These are phyloP conservation scores for Salvelinus sp. DNA, from an alignment of 2,113 vertebrate genomes.

Conservation along the genomic window DNA sequence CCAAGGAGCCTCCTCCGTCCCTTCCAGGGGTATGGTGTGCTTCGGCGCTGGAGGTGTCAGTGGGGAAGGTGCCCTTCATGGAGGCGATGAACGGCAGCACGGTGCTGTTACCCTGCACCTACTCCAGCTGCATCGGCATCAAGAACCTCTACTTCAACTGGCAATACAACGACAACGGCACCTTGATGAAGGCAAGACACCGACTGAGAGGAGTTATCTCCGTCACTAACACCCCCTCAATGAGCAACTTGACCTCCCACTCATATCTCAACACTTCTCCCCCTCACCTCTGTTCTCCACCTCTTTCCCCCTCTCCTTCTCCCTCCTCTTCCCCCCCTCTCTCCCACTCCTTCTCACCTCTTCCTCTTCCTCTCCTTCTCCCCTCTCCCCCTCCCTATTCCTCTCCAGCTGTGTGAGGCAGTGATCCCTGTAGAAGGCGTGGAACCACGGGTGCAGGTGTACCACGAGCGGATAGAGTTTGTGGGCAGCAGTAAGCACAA, in stretches of 20 bases:
- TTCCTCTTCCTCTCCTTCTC: no score
- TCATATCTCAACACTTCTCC: no score
- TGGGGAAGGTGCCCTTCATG: constrained; percentile 84
- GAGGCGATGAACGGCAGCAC: constrained; percentile 86
- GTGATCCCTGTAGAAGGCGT: constrained; percentile 69
- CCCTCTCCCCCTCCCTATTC: neutral
- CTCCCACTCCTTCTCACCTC: no score
- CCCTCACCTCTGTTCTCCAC: no score
- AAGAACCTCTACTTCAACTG: constrained; percentile 84
- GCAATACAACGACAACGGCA: constrained; percentile 76
- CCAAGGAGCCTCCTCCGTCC: no score
- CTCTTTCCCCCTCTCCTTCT: no score
- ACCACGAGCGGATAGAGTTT: constrained; percentile 77
- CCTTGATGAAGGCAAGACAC: constrained; percentile 61
- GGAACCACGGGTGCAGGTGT: constrained; percentile 59
- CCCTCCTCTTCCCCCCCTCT: no score
- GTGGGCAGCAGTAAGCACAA: constrained; percentile 79
- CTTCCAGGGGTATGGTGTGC: constrained; percentile 59
- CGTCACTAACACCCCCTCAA: no score
- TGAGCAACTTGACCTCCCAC: no score
- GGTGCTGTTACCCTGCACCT: constrained; percentile 85
- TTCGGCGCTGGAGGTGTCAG: constrained; percentile 82
- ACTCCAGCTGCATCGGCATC: constrained; percentile 89
- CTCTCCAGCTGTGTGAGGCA: constrained; percentile 72
- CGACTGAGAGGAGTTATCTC: no score